Evolutionary conservation across 2,113 vertebrate species (phyloP).

Genomic region (Antennarius striatus): DNA sequence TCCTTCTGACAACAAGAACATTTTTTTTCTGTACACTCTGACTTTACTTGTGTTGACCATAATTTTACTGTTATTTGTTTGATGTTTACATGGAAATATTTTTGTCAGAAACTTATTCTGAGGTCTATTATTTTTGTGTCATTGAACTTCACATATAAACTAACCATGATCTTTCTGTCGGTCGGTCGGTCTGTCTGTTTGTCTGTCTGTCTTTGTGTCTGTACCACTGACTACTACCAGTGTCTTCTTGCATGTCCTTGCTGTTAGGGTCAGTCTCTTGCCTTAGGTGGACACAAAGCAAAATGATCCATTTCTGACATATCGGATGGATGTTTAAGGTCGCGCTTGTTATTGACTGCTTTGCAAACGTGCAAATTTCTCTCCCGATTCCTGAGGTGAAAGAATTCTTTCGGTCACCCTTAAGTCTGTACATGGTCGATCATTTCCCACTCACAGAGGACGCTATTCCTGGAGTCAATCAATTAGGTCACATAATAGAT

Average conservation of each 20-base stretch:
- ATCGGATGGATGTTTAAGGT: conserved; percentile 67
- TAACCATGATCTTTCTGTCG: no score
- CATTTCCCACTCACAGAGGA: conserved; percentile 55
- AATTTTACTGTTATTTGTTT: no score
- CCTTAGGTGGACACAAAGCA: conserved; percentile 49
- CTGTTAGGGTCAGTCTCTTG: conserved; percentile 30
- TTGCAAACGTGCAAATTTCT: conserved; percentile 2
- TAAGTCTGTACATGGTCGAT: conserved; percentile 49
- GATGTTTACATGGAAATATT: no score
- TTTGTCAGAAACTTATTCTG: no score
- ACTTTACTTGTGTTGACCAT: no score
- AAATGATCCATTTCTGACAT: conserved; percentile 57
- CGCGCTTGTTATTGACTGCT: conserved; percentile 51
- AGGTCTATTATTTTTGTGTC: no score
- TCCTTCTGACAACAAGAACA: no score
- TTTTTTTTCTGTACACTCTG: no score
- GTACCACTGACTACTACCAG: neutral
- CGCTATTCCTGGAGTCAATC: conserved; percentile 64
- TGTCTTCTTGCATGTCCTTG: conserved; percentile 36
- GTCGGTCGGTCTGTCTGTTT: no score
- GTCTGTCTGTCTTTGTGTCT: no score
- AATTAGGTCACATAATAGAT: conserved; percentile 58
- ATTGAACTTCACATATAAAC: no score
- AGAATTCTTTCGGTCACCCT: conserved; percentile 51
- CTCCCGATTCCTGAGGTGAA: conserved; percentile 14